These are phyloP conservation scores for Papilio demoleus DNA, from an alignment of 2,888 invertebrate species.

Conservation along the genomic window DNA sequence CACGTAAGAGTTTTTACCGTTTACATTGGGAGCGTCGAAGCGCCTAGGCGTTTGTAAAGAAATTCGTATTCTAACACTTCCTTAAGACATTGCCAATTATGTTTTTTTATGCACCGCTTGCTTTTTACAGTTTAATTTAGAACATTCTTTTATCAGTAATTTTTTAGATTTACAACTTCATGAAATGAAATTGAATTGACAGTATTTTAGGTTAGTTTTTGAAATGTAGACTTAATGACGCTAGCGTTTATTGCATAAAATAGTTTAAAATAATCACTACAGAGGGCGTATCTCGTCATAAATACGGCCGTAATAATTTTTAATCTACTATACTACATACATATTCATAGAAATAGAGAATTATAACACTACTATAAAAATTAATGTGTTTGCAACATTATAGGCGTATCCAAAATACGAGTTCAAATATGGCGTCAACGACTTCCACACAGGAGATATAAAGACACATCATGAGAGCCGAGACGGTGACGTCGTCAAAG, in stretches of 20 bases:
- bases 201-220: too few relatives aligned
- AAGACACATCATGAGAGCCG: slow-evolving; percentile 83
- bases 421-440: slow-evolving; percentile 84
- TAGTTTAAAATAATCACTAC: neutral
- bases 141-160: neutral
- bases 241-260: neutral
- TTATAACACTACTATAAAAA: too few relatives aligned
- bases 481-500: slow-evolving; percentile 81
- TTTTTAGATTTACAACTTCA: too few relatives aligned
- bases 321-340: neutral
- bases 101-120: neutral
- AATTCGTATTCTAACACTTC: slow-evolving; percentile 30
- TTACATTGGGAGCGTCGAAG: slow-evolving; percentile 34
- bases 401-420: slow-evolving; percentile 86
- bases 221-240: too few relatives aligned
- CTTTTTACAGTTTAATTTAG: neutral
- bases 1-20: slow-evolving; percentile 37
- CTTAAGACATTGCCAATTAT: slow-evolving; percentile 15
- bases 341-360: too few relatives aligned
- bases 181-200: too few relatives aligned
- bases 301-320: neutral
- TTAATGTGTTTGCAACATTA: slow-evolving; percentile 46
- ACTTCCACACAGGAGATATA: slow-evolving; percentile 84
- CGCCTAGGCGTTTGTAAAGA: slow-evolving; percentile 32
- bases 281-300: neutral